Evolutionary conservation across 2,113 vertebrate species (phyloP).

Genomic region (Caretta caretta): DNA sequence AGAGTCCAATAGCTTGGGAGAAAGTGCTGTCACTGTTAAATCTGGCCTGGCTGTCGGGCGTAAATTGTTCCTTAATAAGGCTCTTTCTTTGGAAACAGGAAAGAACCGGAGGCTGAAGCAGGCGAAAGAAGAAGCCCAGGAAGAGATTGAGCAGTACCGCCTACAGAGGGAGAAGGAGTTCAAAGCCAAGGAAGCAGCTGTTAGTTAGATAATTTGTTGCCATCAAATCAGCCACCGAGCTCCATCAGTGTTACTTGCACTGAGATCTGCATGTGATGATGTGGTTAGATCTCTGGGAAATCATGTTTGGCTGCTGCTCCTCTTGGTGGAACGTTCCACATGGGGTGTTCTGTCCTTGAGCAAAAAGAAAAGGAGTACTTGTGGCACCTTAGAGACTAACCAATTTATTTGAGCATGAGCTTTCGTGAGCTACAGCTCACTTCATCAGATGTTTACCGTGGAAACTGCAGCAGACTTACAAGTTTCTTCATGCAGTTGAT

Average conservation of each 20-base stretch:
- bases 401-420: no score
- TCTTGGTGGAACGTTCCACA: fast-evolving
- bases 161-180: conserved; percentile 97
- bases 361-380: no score
- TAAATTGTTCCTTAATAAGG: background rate
- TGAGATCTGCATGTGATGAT: background rate
- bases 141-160: conserved; percentile 97
- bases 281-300: background rate
- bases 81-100: conserved; percentile 76
- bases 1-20: fast-evolving
- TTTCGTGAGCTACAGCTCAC: no score
- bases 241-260: background rate
- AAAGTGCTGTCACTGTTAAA: background rate
- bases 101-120: conserved; percentile 97
- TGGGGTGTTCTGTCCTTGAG: background rate
- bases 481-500: no score
- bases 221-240: background rate
- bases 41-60: background rate
- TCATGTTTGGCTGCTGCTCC: background rate
- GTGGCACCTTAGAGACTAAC: no score
- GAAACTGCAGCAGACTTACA: no score
- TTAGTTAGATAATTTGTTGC: conserved; percentile 54
- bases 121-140: conserved; percentile 98
- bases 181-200: conserved; percentile 96
- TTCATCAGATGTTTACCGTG: no score